Percentiles rank a stretch among this genome's conserved stretches.
phyloP scores from a whole-genome alignment of 2,888 invertebrate genomes.

The Dryobota labecula region DNA sequence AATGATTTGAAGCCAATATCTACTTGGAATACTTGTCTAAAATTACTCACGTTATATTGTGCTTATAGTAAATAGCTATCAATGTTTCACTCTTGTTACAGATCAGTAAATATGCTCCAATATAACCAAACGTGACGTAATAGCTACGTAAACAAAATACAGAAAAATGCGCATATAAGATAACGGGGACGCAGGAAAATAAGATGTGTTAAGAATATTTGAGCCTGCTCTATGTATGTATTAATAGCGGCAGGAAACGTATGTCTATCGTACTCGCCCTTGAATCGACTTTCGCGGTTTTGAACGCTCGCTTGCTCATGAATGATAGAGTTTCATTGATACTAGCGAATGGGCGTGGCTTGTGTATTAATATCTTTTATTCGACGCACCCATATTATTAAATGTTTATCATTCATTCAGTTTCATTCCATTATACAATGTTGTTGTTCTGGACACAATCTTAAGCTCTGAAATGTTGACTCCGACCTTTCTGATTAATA shows the following conservation, averaged over 20 bases:
- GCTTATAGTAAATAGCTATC: slow-evolving; percentile 60
- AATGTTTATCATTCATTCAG: slow-evolving; percentile 50
- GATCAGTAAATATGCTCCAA: slow-evolving; percentile 51
- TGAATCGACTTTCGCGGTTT: slow-evolving; percentile 75
- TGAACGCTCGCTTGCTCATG: slow-evolving; percentile 79
- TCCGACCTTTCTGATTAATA: slow-evolving; percentile 24
- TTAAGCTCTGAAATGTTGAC: slow-evolving; percentile 16
- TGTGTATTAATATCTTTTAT: slow-evolving; percentile 67
- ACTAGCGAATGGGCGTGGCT: slow-evolving; percentile 77
- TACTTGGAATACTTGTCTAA: slow-evolving; percentile 49
- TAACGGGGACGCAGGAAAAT: slow-evolving; percentile 32
- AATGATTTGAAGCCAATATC: slow-evolving; percentile 55
- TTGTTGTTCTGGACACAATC: slow-evolving; percentile 50
- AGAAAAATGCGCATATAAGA: slow-evolving; percentile 53
- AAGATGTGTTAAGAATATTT: slow-evolving; percentile 48
- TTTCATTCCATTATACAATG: slow-evolving; percentile 40
- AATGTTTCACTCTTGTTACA: slow-evolving; percentile 50
- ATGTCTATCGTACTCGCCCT: slow-evolving; percentile 79
- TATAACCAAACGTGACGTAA: slow-evolving; percentile 53
- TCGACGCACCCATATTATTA: slow-evolving; percentile 51
- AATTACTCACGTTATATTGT: slow-evolving; percentile 47
- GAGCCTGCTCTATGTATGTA: slow-evolving; percentile 59
- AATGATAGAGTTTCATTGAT: slow-evolving; percentile 84
- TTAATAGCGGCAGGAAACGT: slow-evolving; percentile 68
- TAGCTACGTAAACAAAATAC: slow-evolving; percentile 37